Conservation (phyloP, 2,797 vertebrate genomes). For the Pelochelys cantorii region DNA sequence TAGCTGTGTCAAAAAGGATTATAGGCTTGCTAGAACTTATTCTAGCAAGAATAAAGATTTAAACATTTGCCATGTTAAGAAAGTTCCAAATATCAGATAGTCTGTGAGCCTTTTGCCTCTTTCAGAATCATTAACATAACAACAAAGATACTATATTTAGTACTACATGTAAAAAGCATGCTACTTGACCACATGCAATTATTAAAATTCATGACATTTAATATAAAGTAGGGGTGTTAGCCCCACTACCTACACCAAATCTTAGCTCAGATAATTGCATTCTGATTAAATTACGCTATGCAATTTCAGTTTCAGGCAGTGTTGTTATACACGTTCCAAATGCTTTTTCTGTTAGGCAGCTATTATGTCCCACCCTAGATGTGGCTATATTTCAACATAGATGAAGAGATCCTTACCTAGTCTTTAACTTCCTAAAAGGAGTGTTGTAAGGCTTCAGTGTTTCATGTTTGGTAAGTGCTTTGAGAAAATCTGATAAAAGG, state of each 20-base stretch:
- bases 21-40: not conserved
- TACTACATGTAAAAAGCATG: not conserved
- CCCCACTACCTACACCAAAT: not conserved
- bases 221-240: not conserved
- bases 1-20: not conserved
- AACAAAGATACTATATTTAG: not conserved
- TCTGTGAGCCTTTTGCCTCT: not conserved
- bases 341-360: not conserved
- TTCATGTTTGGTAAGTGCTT: not conserved
- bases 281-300: not conserved
- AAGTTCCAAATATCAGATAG: not conserved
- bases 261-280: not conserved
- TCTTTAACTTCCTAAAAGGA: not conserved
- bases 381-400: not conserved
- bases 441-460: not conserved
- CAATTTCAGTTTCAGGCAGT: not conserved
- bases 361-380: not conserved
- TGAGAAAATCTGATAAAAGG: fast-evolving
- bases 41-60: not conserved
- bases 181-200: not conserved
- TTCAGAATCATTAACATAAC: not conserved
- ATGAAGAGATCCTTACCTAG: not conserved
- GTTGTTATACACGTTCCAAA: not conserved
- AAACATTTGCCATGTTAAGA: not conserved
- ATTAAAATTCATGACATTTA: not conserved